A percentile compares a stretch with the other conserved stretches of the same genome.
Conservation (phyloP, 2,797 vertebrate species). For the Dicrostonyx torquatus region DNA sequence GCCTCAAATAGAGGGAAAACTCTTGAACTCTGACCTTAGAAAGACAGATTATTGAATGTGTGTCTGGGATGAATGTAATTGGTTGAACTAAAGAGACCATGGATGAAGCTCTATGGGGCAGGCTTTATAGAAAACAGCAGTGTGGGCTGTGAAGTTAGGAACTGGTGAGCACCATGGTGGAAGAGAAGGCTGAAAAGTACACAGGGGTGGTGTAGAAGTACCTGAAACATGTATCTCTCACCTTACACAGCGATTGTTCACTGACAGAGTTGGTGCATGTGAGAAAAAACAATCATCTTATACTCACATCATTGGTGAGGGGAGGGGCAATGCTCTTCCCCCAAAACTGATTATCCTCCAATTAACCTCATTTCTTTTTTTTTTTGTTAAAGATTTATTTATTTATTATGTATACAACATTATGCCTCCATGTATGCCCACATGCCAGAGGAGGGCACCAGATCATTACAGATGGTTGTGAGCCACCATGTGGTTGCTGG, state of each 20-base stretch:
- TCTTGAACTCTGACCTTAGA: background rate
- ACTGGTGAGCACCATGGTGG: background rate
- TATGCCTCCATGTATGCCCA: too few relatives aligned
- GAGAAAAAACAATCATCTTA: background rate
- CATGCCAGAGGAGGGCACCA: too few relatives aligned
- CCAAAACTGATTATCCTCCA: background rate
- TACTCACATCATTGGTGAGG: too few relatives aligned
- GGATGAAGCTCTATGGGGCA: background rate
- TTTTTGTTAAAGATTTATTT: too few relatives aligned
- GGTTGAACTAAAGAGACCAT: background rate
- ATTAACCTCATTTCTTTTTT: background rate
- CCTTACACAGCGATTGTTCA: background rate
- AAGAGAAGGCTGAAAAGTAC: background rate
- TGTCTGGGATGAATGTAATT: background rate
- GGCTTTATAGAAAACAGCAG: background rate
- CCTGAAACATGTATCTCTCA: background rate
- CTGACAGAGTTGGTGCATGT: background rate
- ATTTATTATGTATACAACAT: too few relatives aligned
- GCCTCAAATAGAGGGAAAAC: background rate
- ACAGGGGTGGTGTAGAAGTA: background rate
- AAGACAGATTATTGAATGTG: background rate
- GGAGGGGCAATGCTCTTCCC: background rate
- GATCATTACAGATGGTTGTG: too few relatives aligned
- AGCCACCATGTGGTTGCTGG: too few relatives aligned
- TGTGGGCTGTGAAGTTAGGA: background rate